Conservation (phyloP, 92 coral and sea anemone genomes). For the Zoanthus sansibaricus region DNA sequence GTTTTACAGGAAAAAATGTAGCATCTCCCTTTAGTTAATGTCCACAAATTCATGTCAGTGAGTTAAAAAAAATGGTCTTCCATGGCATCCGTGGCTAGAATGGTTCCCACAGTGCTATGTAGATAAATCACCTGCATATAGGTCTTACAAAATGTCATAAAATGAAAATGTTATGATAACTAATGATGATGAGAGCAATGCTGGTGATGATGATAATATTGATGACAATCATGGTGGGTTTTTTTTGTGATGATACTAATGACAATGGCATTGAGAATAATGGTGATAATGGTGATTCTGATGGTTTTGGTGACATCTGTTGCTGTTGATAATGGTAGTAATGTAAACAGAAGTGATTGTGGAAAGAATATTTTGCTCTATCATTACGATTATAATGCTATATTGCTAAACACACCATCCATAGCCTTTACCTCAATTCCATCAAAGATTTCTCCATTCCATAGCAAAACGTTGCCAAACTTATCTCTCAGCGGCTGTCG, state of each 20-base stretch:
- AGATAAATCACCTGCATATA: too few species aligned
- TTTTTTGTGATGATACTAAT: not conserved
- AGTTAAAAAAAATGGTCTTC: too few species aligned
- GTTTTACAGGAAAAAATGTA: too few species aligned
- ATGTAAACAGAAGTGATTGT: not conserved
- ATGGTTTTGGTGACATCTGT: not conserved
- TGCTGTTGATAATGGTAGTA: not conserved
- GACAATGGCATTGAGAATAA: not conserved
- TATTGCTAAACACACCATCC: not conserved
- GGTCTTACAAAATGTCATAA: too few species aligned
- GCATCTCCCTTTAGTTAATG: too few species aligned
- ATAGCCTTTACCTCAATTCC: conserved; percentile 72
- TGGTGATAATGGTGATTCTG: not conserved
- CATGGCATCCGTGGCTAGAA: too few species aligned
- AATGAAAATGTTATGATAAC: too few species aligned
- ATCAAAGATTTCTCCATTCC: conserved; percentile 99
- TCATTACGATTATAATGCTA: not conserved
- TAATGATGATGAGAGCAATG: not conserved
- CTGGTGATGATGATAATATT: not conserved
- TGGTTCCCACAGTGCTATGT: too few species aligned
- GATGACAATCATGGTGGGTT: not conserved
- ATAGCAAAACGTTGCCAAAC: conserved; percentile 77
- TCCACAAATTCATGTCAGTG: too few species aligned
- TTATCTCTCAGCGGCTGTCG: conserved; percentile 82
- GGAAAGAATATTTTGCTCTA: not conserved